These are phyloP conservation scores for Corythornis leucogaster DNA, from an alignment of 2,797 vertebrate genomes.

Conservation along the genomic window DNA sequence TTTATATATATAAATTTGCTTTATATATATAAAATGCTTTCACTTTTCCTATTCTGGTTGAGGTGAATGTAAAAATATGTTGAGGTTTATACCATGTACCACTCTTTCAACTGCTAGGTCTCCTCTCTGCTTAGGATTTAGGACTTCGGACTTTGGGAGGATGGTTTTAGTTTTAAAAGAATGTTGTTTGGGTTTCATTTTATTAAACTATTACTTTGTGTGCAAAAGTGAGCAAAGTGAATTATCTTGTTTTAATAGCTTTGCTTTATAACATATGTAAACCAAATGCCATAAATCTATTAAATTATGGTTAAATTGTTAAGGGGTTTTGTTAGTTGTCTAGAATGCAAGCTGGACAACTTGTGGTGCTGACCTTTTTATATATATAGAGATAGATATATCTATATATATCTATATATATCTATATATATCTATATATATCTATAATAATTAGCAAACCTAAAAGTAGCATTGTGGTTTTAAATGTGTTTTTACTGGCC, in stretches of 20 bases:
- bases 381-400: conserved; percentile 64
- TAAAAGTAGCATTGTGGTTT: conserved; percentile 81
- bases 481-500: conserved; percentile 79
- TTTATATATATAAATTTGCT: conserved; percentile 78
- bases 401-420: conserved; percentile 35
- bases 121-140: conserved; percentile 64
- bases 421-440: conserved; percentile 2
- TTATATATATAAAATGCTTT: conserved; percentile 80
- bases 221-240: conserved; percentile 79
- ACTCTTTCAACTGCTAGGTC: conserved; percentile 64
- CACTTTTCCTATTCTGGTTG: conserved; percentile 77
- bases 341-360: conserved; percentile 69
- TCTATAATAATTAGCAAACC: conserved; percentile 60
- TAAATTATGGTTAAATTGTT: conserved; percentile 76
- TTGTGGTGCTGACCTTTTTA: conserved; percentile 82
- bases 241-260: conserved; percentile 74
- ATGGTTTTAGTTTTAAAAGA: conserved; percentile 68
- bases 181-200: conserved; percentile 73
- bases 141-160: conserved; percentile 31
- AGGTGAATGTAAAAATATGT: conserved; percentile 80
- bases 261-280: conserved; percentile 77
- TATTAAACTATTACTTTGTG: conserved; percentile 60
- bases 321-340: conserved; percentile 75
- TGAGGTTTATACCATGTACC: conserved; percentile 69
- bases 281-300: conserved; percentile 83